Base-by-base conservation (phyloP, 2,888 invertebrate species). In the Drosophila pseudotakahashii region DNA sequence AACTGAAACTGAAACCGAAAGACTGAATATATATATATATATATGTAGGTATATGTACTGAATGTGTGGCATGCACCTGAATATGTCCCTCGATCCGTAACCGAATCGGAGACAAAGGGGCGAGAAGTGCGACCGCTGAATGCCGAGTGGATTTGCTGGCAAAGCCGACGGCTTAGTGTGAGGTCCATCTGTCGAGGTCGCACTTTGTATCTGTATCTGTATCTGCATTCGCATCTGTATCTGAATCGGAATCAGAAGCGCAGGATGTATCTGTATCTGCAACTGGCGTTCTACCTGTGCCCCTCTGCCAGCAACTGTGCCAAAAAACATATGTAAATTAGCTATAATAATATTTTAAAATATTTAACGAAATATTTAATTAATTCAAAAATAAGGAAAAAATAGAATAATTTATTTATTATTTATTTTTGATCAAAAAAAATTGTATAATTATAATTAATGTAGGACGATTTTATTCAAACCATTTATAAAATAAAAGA, bases 21-120 rank as follows among this genome's bases (percentile, higher is more conserved):
- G 34, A n/a, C 5, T 9, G 19, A 6, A 37, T 14, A 44, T 37
- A 10, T 10, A 19, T 23, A 13, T 26, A 10, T n/a, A n/a, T n/a
- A n/a, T n/a, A n/a, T n/a, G n/a, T n/a, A n/a, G n/a, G n/a, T n/a
- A n/a, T 7, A 9, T 3, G 11, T 30, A 30, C 26, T 5, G 26
- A 26, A 26, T 34, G 13, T 26, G 9, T 26, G 30, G 30, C 7
- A 30, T 32, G 6, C 45, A 37, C 14, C 54, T 39, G 41, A 55
- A 55, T 51, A 57, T 50, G 36, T 55, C 23, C 36, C 51, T 50
- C 44, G 13, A 36, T 61, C 36, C n/a, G 58, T 11, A 37, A 5
- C 61, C 10, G 62, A 55, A 55, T 42, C 78, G 62, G 81, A 66
- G 76, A 79, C 78, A 81, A 76, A 79, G 68, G 66, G 77, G 69